A percentile compares a stretch with the other conserved stretches of the same genome.
These are phyloP conservation scores for Carposina sasakii DNA, from an alignment of 1,140 invertebrate species.

Conservation along the genomic window DNA sequence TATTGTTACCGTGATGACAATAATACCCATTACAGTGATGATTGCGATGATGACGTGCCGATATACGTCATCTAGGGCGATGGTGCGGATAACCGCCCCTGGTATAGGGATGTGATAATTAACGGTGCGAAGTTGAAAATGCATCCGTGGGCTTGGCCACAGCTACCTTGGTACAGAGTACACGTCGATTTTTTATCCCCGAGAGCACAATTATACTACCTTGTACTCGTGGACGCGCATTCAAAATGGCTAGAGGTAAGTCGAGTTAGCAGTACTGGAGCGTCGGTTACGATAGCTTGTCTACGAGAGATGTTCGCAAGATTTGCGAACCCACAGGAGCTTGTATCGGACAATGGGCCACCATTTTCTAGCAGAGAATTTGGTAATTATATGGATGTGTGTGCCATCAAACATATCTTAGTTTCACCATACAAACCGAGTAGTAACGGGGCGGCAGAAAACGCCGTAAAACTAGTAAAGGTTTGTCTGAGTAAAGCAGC, in stretches of 20 bases:
- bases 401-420: constrained; percentile 15
- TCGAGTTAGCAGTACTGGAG: neutral
- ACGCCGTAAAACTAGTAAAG: constrained; percentile 31
- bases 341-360: neutral
- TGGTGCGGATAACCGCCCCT: no score
- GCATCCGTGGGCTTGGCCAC: neutral
- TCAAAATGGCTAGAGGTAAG: neutral
- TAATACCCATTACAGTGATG: no score
- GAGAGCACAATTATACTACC: neutral
- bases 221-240: neutral
- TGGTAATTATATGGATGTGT: neutral
- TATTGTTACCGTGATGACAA: no score
- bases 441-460: constrained; percentile 32
- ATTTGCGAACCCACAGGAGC: neutral
- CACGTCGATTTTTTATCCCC: constrained; percentile 6
- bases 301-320: neutral
- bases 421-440: constrained; percentile 21
- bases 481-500: constrained; percentile 14
- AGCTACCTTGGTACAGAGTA: neutral
- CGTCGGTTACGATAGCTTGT: neutral
- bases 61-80: no score
- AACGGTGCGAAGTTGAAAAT: no score
- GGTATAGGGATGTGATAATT: no score
- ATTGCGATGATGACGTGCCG: no score
- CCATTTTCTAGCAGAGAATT: neutral